phyloP scores from a whole-genome alignment of 92 coral and sea anemone genomes.

The Isaurus tuberculatus region DNA sequence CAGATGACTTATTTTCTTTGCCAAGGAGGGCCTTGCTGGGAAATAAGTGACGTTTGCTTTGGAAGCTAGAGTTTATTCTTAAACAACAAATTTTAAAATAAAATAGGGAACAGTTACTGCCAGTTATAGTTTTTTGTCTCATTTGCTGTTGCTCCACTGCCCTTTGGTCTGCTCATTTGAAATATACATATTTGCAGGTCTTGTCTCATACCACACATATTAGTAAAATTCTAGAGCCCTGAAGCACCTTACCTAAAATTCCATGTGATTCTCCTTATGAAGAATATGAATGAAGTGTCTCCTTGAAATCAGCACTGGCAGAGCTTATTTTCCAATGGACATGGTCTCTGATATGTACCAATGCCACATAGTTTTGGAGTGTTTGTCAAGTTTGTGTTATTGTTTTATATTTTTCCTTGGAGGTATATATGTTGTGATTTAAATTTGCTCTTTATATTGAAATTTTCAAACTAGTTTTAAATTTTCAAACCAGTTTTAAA shows the following conservation, averaged over 20 bases:
- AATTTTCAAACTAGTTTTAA: too few relatives aligned
- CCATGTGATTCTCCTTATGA: conserved; percentile 19
- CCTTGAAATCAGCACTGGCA: conserved; percentile 20
- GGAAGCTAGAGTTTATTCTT: conserved; percentile 27
- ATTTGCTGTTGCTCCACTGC: conserved; percentile 21
- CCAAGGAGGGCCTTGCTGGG: conserved; percentile 19
- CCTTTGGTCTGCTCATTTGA: conserved; percentile 27
- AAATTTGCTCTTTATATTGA: too few relatives aligned
- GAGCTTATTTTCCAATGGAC: conserved; percentile 24
- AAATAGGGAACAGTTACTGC: conserved; percentile 16
- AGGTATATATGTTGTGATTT: too few relatives aligned
- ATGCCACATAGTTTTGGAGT: conserved; percentile 23
- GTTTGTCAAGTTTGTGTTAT: conserved; percentile 26
- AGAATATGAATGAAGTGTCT: conserved; percentile 30
- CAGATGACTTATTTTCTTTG: conserved; percentile 6
- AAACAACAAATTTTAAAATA: too few relatives aligned
- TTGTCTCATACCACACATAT: too few relatives aligned
- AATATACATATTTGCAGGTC: conserved; percentile 5
- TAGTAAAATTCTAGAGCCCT: conserved; percentile 31
- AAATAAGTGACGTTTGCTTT: conserved; percentile 26
- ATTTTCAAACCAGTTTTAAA: too few relatives aligned
- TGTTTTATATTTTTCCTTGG: conserved; percentile 18
- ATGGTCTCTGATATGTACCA: conserved; percentile 25
- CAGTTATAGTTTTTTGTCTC: conserved; percentile 20
- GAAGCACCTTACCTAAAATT: conserved; percentile 26